A percentile compares a stretch with the other conserved stretches of the same genome.
Conservation (phyloP, 2,797 vertebrate species). For the Neoniphon sammara region DNA sequence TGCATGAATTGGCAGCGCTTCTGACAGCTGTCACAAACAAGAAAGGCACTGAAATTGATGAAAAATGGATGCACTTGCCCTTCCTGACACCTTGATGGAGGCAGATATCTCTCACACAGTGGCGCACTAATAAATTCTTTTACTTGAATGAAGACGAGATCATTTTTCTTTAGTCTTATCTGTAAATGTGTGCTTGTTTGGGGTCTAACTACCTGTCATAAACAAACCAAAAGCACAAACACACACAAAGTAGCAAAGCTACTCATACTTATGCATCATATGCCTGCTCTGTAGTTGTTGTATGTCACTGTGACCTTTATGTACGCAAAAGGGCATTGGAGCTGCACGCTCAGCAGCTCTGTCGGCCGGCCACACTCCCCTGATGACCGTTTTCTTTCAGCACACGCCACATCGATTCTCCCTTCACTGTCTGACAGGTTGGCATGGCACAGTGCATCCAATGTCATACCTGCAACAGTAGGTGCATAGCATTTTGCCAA, state of each 20-base stretch:
- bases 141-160: no score
- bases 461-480: neutral
- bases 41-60: no score
- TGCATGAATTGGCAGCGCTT: no score
- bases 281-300: neutral
- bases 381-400: neutral
- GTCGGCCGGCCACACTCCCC: neutral
- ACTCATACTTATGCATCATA: neutral
- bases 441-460: neutral
- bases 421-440: neutral
- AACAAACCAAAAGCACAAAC: neutral
- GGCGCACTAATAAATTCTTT: no score
- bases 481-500: neutral
- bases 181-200: no score
- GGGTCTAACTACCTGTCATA: no score
- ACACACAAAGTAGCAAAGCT: neutral
- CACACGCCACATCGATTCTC: neutral
- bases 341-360: neutral
- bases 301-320: neutral
- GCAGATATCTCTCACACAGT: no score
- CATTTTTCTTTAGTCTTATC: no score
- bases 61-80: no score
- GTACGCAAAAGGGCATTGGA: neutral
- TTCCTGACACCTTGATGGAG: no score
- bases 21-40: no score